phyloP scores from a whole-genome alignment of 1,140 invertebrate species.

The Diorhabda elongata region DNA sequence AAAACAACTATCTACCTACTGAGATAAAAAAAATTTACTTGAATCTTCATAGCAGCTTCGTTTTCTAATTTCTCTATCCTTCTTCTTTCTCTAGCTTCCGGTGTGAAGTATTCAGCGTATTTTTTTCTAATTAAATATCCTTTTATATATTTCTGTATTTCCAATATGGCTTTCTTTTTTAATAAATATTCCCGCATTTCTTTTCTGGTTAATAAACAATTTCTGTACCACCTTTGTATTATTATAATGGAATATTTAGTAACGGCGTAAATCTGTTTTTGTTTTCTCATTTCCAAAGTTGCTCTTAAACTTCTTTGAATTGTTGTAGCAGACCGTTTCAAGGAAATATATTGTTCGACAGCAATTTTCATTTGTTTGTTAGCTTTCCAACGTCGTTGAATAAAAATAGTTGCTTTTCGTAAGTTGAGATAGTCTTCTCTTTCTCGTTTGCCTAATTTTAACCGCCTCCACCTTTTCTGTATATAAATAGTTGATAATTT shows the following conservation, averaged over 20 bases:
- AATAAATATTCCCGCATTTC: constrained; percentile 10
- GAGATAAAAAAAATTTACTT: constrained; percentile 45
- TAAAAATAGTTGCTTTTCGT: constrained; percentile 27
- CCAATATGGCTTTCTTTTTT: constrained; percentile 32
- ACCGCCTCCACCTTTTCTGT: constrained; percentile 41
- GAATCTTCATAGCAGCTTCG: constrained; percentile 59
- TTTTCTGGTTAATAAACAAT: constrained; percentile 33
- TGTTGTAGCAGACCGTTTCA: constrained; percentile 29
- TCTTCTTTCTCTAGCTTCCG: constrained; percentile 48
- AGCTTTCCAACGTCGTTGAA: constrained; percentile 37
- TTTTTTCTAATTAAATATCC: constrained; percentile 51
- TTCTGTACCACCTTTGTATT: constrained; percentile 47
- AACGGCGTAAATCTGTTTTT: constrained; percentile 9
- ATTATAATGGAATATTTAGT: constrained; percentile 32
- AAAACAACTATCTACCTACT: background rate
- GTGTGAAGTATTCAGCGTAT: constrained; percentile 36
- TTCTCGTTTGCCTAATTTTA: constrained; percentile 3
- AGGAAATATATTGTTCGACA: background rate
- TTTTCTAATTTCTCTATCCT: constrained; percentile 41
- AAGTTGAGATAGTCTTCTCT: constrained; percentile 20
- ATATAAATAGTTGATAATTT: constrained; percentile 31
- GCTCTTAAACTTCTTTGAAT: constrained; percentile 50
- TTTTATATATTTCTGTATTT: constrained; percentile 46
- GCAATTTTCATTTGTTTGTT: background rate
- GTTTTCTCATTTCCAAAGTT: constrained; percentile 29